Conservation (phyloP, 1,140 invertebrate species). For the Mycetomoellerius zeteki region DNA sequence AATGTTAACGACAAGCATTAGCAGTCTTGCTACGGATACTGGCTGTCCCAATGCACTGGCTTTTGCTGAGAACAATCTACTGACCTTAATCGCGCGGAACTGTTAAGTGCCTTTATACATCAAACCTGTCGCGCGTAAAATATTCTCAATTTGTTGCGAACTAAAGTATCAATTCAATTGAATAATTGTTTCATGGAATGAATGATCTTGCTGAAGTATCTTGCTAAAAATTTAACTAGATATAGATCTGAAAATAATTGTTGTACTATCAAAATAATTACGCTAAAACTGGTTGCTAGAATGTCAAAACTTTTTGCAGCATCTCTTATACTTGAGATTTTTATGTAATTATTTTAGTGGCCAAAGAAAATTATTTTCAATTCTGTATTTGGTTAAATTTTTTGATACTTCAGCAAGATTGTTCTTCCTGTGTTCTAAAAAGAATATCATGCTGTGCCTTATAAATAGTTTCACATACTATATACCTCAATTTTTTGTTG, state of each 20-base stretch:
- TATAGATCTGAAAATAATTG: too few species aligned
- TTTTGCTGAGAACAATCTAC: constrained; percentile 51
- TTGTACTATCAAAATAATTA: too few species aligned
- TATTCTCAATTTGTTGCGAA: not conserved
- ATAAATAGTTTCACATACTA: not conserved
- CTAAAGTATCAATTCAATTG: not conserved
- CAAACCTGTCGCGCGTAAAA: constrained; percentile 53
- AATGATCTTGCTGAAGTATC: too few species aligned
- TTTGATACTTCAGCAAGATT: too few species aligned
- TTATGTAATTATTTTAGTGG: too few species aligned
- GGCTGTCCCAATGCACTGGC: constrained; percentile 53
- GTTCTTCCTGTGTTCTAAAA: too few species aligned
- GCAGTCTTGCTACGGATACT: constrained; percentile 69
- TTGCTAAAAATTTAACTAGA: too few species aligned
- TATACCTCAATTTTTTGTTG: not conserved
- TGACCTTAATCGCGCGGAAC: constrained; percentile 68
- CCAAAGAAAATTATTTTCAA: too few species aligned
- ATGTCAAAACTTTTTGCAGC: too few species aligned
- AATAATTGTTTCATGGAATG: constrained; percentile 12
- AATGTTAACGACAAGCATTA: constrained; percentile 83
- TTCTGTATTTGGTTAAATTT: too few species aligned
- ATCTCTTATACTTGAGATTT: too few species aligned
- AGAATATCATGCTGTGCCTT: not conserved
- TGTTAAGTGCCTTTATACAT: constrained; percentile 51
- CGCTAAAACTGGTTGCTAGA: too few species aligned